These are phyloP conservation scores for Catonia carolina DNA, from an alignment of 2,888 invertebrate genomes.

Conservation along the genomic window DNA sequence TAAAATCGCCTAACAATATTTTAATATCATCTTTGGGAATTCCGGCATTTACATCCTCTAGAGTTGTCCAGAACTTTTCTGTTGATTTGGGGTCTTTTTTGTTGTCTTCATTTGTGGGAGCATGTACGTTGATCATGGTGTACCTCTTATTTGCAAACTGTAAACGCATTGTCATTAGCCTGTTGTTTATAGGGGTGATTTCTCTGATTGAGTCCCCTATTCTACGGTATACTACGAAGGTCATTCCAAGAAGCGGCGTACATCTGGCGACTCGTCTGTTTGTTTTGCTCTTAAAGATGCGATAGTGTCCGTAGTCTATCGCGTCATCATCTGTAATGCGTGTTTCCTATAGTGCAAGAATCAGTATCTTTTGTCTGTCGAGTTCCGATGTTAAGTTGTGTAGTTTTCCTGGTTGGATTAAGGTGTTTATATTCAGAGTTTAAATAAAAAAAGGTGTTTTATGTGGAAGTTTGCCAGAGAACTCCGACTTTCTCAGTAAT, in stretches of 20 bases:
- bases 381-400: slow-evolving; percentile 10
- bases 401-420: slow-evolving; percentile 5
- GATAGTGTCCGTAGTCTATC: slow-evolving; percentile 15
- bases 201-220: slow-evolving; percentile 7
- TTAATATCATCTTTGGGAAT: slow-evolving; percentile 15
- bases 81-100: too few relatives aligned
- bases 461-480: background rate
- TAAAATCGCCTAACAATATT: too few relatives aligned
- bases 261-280: background rate
- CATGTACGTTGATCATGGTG: too few relatives aligned
- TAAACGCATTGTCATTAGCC: too few relatives aligned
- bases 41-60: slow-evolving; percentile 5
- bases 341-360: slow-evolving; percentile 23
- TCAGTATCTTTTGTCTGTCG: too few relatives aligned
- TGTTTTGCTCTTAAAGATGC: slow-evolving; percentile 12
- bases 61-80: slow-evolving; percentile 11
- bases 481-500: slow-evolving; percentile 1
- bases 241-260: slow-evolving; percentile 12
- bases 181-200: slow-evolving; percentile 11
- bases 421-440: slow-evolving; percentile 1
- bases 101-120: too few relatives aligned
- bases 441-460: background rate
- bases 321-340: slow-evolving; percentile 13
- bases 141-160: too few relatives aligned
- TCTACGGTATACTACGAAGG: slow-evolving; percentile 10